phyloP scores from a whole-genome alignment of 2,113 vertebrate genomes.

The Campylomormyrus tamandua region DNA sequence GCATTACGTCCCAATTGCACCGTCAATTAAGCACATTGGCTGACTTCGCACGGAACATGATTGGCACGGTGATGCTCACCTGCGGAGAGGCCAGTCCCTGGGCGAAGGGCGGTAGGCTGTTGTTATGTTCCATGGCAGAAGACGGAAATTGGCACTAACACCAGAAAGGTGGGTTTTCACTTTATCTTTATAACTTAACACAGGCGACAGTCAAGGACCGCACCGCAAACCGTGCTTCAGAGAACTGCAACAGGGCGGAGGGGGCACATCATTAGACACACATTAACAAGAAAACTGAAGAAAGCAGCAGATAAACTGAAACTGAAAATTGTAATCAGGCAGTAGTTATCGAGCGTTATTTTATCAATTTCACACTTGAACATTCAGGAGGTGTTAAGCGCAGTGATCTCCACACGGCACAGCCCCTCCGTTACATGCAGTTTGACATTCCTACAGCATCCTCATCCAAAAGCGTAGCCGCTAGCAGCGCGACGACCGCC shows the following conservation, averaged over 20 bases:
- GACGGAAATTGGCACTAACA: neutral
- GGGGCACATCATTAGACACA: neutral
- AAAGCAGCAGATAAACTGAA: neutral
- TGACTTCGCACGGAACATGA: neutral
- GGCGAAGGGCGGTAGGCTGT: slow-evolving; percentile 55
- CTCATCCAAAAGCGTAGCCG: neutral
- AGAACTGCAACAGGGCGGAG: neutral
- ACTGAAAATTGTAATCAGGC: neutral
- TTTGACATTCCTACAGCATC: neutral
- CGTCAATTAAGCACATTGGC: neutral
- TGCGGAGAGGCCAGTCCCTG: slow-evolving; percentile 92
- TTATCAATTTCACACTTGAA: neutral
- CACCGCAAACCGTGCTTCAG: neutral
- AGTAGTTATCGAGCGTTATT: neutral
- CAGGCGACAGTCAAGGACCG: neutral
- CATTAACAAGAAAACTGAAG: neutral
- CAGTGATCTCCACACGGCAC: neutral
- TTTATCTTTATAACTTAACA: neutral
- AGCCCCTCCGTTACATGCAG: neutral
- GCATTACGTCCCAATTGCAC: neutral
- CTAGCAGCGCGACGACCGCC: neutral
- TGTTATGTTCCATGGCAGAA: slow-evolving; percentile 84
- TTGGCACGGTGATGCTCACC: slow-evolving; percentile 55
- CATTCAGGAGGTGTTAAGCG: neutral
- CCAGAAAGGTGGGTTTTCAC: neutral